Base-by-base conservation (phyloP, 2,113 vertebrate genomes). In the Myodes glareolus region DNA sequence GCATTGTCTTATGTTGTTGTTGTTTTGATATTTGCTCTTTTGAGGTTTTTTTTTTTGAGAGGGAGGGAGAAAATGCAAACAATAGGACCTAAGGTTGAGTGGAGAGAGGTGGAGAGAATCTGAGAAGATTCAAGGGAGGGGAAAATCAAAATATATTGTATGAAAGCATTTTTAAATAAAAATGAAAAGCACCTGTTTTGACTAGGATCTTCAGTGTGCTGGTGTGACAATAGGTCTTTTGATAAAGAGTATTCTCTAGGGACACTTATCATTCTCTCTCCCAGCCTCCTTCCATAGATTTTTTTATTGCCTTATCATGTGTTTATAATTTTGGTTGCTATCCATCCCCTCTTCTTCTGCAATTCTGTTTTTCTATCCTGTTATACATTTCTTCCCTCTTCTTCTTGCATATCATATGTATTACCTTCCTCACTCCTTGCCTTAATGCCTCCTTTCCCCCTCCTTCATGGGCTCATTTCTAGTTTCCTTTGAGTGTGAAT, bases 161-260 rank as follows among this genome's bases (percentile, higher is more conserved):
- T 58, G 33, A 58, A 81, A 81, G n/a, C 21, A 81, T 25, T 58
- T 81, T 81, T n/a, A 25, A 81, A 81, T 81, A 58, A 81, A 58
- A 81, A 58, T 36, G 52, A n/a, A 88, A 91, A 94, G 80, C 90
- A 86, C 29, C 31, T 58, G 58, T 21, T 76, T 75, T 92, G 73
- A 78, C 47, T 63, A 80, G 89, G 47, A 80, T 61, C 89, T 85
- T 63, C 39, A 76, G 78, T 81, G 27, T 97, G n/a, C 76, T 95
- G 29, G 68, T 75, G 29, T 94, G 39, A 25, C 78, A 94, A 67
- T 88, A 88, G 70, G 95, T 93, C 65, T 84, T 93, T 91, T 81
- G 50, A 80, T 89, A 86, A 97, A 92, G 55, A 92, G 4, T n/a
- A 88, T 91, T 84, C 81, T 85, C 90, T 67, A 93, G 81, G 92